phyloP scores from a whole-genome alignment of 2,888 invertebrate species.

The Crematogaster levior region DNA sequence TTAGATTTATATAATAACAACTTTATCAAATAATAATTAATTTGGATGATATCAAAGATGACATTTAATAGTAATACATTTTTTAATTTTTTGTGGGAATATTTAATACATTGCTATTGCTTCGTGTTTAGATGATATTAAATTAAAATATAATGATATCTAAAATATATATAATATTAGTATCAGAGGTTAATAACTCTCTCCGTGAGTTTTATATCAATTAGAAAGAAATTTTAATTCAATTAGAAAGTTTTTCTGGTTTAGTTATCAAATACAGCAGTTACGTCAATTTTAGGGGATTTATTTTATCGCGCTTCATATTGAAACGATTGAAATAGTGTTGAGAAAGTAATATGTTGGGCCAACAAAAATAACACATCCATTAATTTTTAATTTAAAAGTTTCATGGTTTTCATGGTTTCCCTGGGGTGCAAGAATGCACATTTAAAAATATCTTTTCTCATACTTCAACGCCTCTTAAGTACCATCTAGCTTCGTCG shows the following conservation, averaged over 20 bases:
- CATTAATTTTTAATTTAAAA: neutral
- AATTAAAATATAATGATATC: neutral
- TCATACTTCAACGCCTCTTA: conserved; percentile 31
- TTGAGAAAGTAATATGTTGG: neutral
- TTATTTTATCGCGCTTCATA: neutral
- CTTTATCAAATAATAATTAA: conserved; percentile 6
- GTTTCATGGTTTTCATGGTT: conserved; percentile 2
- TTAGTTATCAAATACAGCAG: conserved; percentile 10
- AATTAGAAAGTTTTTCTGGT: neutral
- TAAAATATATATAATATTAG: no score
- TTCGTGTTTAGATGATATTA: neutral
- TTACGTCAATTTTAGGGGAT: neutral
- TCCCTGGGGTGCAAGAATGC: neutral
- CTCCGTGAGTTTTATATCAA: neutral
- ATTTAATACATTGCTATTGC: neutral
- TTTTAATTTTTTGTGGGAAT: neutral
- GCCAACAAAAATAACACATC: neutral
- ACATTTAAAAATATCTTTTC: conserved; percentile 25
- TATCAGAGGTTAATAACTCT: neutral
- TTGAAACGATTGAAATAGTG: neutral
- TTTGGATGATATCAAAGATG: neutral
- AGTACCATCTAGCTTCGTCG: conserved; percentile 27
- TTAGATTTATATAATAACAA: neutral
- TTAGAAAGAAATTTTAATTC: conserved; percentile 18
- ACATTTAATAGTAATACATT: conserved; percentile 8